Base-by-base conservation (phyloP, 2,888 invertebrate genomes). In the Craniophora ligustri region DNA sequence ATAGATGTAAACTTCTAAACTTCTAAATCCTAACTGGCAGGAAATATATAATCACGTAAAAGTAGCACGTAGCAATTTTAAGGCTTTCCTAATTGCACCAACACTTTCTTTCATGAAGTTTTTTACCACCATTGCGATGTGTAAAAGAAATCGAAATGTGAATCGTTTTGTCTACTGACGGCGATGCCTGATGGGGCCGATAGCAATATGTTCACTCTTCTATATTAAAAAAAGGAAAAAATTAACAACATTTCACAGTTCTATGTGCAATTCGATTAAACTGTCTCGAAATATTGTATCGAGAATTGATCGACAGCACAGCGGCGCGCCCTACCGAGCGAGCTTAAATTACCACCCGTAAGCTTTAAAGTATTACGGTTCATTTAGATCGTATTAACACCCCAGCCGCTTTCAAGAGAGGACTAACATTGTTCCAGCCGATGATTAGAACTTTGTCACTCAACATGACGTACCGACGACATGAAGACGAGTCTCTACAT, bases 341-440 rank as follows among this genome's bases (percentile, higher is more conserved):
- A 61, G 68, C 42, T 61, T 61, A 42, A 67, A 67, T 61, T 50
- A 61, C 68, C 34, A 50, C 28, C 41, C 62, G 23, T 26, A 32
- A 67, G 62, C 68, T 53, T 62, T 61, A 67, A 67, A 61, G 68
- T 61, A 45, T 63, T 64, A 63, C 41, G 63, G 70, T 62, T 70
- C 70, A 69, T 70, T 65, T 65, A 67, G 21, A 46, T 57, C 46
- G 63, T 70, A 70, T 70, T 70, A 63, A 56, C 63, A 69, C 58
- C 65, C 44, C 47, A 28, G 46, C 56, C 70, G 42, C 38, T 55
- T 46, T 19, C 31, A 15, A 41, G 65, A 34, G 46, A 38, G 40
- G 46, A 56, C 26, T 28, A 65, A 63, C 47, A 38, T 38, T n/a
- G 26, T 34, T 18, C 35, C 15, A 7, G 31, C 38, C 38, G 14